A percentile compares a stretch with the other conserved stretches of the same genome.
phyloP scores from a whole-genome alignment of 2,888 invertebrate species.

The Loripinus fragilis region DNA sequence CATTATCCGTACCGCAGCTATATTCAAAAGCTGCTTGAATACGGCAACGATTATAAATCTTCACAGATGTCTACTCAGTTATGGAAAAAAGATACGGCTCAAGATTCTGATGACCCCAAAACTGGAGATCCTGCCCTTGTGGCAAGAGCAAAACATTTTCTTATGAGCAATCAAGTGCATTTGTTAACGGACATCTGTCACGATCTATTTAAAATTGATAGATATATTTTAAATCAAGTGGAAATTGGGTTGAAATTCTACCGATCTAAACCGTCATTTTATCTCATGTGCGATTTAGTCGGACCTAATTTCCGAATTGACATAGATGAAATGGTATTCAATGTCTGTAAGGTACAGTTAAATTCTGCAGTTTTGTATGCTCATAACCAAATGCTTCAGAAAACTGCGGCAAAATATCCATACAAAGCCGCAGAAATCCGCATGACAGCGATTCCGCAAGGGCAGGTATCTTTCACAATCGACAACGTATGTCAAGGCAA shows the following conservation, averaged over 20 bases:
- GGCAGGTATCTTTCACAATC: slow-evolving; percentile 30
- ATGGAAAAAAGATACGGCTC: slow-evolving; percentile 1
- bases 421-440: slow-evolving; percentile 26
- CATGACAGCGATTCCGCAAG: slow-evolving; percentile 30
- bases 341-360: slow-evolving; percentile 18
- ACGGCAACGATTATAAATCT: background rate
- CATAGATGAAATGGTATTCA: slow-evolving; percentile 34
- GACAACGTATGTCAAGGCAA: slow-evolving; percentile 38
- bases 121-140: slow-evolving; percentile 1
- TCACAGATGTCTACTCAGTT: slow-evolving; percentile 11
- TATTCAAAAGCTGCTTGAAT: background rate
- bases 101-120: slow-evolving; percentile 12
- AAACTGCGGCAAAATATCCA: slow-evolving; percentile 29
- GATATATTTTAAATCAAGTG: slow-evolving; percentile 29
- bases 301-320: slow-evolving; percentile 27
- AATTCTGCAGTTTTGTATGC: slow-evolving; percentile 35
- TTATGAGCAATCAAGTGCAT: background rate
- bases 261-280: slow-evolving; percentile 40
- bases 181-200: background rate
- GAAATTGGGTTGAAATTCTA: slow-evolving; percentile 39
- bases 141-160: background rate
- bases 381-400: slow-evolving; percentile 23
- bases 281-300: slow-evolving; percentile 21
- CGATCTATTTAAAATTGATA: background rate
- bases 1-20: slow-evolving; percentile 14